Evolutionary conservation across 2,113 vertebrate genomes (phyloP).

Genomic region (Setophaga kirtlandii): DNA sequence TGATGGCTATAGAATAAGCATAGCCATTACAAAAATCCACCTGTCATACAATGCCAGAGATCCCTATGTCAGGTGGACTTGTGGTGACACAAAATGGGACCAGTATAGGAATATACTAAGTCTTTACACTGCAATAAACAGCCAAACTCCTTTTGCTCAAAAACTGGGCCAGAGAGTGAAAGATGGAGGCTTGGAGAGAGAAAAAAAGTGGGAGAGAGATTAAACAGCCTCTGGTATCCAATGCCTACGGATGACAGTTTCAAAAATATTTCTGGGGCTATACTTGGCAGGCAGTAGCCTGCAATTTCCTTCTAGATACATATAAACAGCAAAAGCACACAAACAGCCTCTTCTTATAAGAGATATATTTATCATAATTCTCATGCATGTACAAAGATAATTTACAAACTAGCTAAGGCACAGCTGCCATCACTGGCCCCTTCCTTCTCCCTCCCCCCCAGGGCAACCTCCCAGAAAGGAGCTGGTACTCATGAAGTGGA

Average conservation of each 20-base stretch:
- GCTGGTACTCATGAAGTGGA: neutral
- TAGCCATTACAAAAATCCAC: neutral
- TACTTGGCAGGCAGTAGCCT: conserved; percentile 32
- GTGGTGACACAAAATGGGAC: neutral
- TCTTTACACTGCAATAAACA: neutral
- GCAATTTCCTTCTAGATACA: conserved; percentile 6
- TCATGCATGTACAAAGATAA: neutral
- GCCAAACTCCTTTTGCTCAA: neutral
- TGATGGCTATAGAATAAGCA: neutral
- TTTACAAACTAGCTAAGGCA: neutral
- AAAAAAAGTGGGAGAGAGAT: conserved; percentile 26
- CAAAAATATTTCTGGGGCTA: conserved; percentile 41
- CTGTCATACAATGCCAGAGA: neutral
- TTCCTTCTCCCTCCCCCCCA: neutral
- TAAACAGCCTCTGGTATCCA: conserved; percentile 16
- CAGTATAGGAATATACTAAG: neutral
- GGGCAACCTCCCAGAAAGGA: neutral
- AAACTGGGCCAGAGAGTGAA: conserved; percentile 18
- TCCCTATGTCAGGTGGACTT: neutral
- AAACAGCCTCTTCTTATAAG: neutral
- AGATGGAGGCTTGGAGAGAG: neutral
- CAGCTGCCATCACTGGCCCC: neutral
- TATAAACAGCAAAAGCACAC: conserved; percentile 10
- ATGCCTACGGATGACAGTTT: conserved; percentile 30
- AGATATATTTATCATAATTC: conserved; percentile 3